These are phyloP conservation scores for Neolamprologus hecqui DNA, from an alignment of 2,113 vertebrate species.

Conservation along the genomic window DNA sequence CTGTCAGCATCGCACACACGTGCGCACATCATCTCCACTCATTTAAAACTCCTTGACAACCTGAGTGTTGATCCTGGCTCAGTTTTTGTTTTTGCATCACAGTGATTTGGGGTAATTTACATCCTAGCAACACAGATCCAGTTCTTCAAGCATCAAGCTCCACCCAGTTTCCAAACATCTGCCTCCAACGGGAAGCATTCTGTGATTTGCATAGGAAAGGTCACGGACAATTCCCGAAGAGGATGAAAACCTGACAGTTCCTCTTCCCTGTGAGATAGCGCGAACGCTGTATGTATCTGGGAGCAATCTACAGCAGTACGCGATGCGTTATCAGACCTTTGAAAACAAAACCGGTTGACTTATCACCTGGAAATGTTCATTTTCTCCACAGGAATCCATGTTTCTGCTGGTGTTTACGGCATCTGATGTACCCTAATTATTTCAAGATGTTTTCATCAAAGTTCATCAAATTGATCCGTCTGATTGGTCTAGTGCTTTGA, in stretches of 20 bases:
- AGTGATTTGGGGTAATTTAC: not conserved
- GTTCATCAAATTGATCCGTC: not conserved
- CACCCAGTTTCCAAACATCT: not conserved
- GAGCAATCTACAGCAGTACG: conserved; percentile 36
- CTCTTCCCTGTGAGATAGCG: conserved; percentile 57
- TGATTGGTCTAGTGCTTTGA: not conserved
- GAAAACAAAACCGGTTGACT: conserved; percentile 14
- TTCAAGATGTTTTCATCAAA: not conserved
- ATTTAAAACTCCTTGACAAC: conserved; percentile 6
- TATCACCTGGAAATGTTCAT: conserved; percentile 14
- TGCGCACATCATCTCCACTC: conserved; percentile 3
- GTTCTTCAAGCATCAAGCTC: not conserved
- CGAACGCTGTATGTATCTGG: not conserved
- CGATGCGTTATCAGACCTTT: conserved; percentile 34
- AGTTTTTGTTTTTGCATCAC: not conserved
- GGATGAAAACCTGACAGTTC: conserved; percentile 16
- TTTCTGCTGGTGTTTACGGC: conserved; percentile 14
- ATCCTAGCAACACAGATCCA: not conserved
- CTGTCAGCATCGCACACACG: not conserved
- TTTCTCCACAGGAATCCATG: conserved; percentile 8
- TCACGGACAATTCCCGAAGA: conserved; percentile 31
- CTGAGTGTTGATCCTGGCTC: not conserved
- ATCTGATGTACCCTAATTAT: not conserved
- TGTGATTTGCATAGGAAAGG: conserved; percentile 58
- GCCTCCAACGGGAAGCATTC: not conserved